phyloP scores from a whole-genome alignment of 1,140 invertebrate species.

The Adelges cooleyi region DNA sequence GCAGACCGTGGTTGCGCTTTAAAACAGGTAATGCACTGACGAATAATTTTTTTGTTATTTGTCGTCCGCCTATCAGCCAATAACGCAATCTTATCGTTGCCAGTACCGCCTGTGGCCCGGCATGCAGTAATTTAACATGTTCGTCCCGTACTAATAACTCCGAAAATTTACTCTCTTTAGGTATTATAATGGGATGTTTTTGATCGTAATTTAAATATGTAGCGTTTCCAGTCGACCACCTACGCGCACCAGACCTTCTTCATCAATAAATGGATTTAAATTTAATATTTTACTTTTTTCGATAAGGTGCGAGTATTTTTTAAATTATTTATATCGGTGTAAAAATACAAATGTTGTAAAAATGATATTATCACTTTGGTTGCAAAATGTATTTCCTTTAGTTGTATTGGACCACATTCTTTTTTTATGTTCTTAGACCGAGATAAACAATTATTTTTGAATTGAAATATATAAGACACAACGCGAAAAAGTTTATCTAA shows the following conservation, averaged over 20 bases:
- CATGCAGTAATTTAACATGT: constrained; percentile 7
- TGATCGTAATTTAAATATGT: neutral
- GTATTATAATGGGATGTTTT: neutral
- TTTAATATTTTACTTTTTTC: too few species aligned
- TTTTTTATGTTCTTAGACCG: neutral
- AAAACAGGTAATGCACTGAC: constrained; percentile 12
- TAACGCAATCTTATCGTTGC: neutral
- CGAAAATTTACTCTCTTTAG: neutral
- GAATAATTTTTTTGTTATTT: neutral
- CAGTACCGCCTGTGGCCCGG: neutral
- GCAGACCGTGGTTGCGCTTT: neutral
- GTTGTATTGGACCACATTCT: neutral
- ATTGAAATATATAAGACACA: neutral
- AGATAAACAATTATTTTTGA: neutral
- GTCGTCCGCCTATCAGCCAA: neutral
- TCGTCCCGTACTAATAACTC: constrained; percentile 2
- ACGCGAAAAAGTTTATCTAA: neutral
- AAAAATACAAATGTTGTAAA: neutral
- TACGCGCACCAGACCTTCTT: neutral
- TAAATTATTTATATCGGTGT: neutral
- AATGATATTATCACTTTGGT: neutral
- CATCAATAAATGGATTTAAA: constrained; percentile 8
- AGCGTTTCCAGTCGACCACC: neutral
- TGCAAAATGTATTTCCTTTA: neutral
- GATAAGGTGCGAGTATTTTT: neutral